These are phyloP conservation scores for Styela clava DNA, from an alignment of 23 tunicate genomes.

Conservation along the genomic window DNA sequence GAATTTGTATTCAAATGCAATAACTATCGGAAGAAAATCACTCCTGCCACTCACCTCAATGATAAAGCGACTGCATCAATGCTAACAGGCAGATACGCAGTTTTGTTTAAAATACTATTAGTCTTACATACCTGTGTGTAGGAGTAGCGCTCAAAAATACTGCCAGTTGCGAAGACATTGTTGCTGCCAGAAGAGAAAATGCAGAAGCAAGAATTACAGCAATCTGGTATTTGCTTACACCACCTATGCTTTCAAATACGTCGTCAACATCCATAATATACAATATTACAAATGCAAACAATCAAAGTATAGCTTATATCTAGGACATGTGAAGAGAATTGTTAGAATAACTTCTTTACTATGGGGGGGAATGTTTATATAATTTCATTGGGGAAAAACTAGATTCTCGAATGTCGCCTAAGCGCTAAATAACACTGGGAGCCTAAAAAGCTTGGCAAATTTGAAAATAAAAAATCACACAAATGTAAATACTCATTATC, in stretches of 20 bases:
- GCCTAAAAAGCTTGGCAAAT: not conserved
- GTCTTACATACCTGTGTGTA: slow-evolving; percentile 44
- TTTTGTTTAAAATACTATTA: too few relatives aligned
- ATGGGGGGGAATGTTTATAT: not conserved
- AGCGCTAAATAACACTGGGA: not conserved
- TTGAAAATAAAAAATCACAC: too few relatives aligned
- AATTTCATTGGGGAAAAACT: too few relatives aligned
- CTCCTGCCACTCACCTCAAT: too few relatives aligned
- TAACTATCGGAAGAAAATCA: too few relatives aligned
- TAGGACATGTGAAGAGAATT: not conserved
- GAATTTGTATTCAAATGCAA: too few relatives aligned
- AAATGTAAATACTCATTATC: too few relatives aligned
- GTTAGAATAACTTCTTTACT: not conserved
- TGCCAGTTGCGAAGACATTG: slow-evolving; percentile 32
- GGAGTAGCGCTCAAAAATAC: slow-evolving; percentile 59
- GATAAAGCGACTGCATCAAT: too few relatives aligned
- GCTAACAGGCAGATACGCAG: too few relatives aligned
- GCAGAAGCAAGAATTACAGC: not conserved
- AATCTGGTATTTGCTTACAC: not conserved
- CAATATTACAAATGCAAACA: too few relatives aligned
- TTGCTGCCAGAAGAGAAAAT: not conserved
- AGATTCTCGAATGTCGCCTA: too few relatives aligned
- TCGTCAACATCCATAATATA: not conserved
- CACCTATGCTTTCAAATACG: not conserved
- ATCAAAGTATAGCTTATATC: not conserved